Percentiles rank a stretch among this genome's conserved stretches.
These are phyloP conservation scores for Myathropa florea DNA, from an alignment of 2,888 invertebrate species.

Conservation along the genomic window DNA sequence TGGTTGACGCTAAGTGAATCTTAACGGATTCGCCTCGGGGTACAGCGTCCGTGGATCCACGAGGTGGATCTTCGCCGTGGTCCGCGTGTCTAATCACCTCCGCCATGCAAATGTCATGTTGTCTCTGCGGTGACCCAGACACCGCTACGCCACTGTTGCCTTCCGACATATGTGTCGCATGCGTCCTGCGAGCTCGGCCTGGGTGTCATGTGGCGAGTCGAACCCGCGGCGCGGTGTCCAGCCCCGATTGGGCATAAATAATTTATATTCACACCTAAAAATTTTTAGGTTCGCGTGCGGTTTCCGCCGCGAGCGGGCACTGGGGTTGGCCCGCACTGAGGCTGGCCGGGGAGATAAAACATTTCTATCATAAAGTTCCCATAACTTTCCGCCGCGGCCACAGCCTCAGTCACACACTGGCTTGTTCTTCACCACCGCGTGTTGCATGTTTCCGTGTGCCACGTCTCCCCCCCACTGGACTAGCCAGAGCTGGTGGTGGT, in stretches of 20 bases:
- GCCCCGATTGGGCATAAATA: slow-evolving; percentile 57
- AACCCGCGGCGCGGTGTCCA: slow-evolving; percentile 21
- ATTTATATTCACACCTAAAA: slow-evolving; percentile 70
- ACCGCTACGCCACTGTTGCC: slow-evolving; percentile 32
- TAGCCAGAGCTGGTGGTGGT: neutral
- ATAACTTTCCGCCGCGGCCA: slow-evolving; percentile 49
- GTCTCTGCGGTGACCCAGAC: slow-evolving; percentile 47
- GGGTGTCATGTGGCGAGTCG: slow-evolving; percentile 21
- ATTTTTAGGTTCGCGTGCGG: slow-evolving; percentile 50
- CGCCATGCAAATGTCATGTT: slow-evolving; percentile 60
- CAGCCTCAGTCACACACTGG: slow-evolving; percentile 4
- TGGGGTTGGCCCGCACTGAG: slow-evolving; percentile 6
- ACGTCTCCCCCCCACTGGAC: neutral
- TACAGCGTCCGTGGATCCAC: slow-evolving; percentile 35
- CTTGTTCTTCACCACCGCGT: slow-evolving; percentile 12
- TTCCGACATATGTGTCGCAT: slow-evolving; percentile 12
- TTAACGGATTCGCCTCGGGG: slow-evolving; percentile 53
- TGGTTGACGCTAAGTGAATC: slow-evolving; percentile 44
- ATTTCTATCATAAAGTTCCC: slow-evolving; percentile 70
- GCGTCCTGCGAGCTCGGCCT: neutral
- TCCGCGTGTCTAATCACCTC: slow-evolving; percentile 32
- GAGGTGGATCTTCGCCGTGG: slow-evolving; percentile 20
- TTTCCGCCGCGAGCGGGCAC: neutral
- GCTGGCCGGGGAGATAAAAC: slow-evolving; percentile 42
- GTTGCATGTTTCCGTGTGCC: slow-evolving; percentile 53